A percentile compares a stretch with the other conserved stretches of the same genome.
These are phyloP conservation scores for Danio tinwini DNA, from an alignment of 2,797 vertebrate genomes.

Conservation along the genomic window DNA sequence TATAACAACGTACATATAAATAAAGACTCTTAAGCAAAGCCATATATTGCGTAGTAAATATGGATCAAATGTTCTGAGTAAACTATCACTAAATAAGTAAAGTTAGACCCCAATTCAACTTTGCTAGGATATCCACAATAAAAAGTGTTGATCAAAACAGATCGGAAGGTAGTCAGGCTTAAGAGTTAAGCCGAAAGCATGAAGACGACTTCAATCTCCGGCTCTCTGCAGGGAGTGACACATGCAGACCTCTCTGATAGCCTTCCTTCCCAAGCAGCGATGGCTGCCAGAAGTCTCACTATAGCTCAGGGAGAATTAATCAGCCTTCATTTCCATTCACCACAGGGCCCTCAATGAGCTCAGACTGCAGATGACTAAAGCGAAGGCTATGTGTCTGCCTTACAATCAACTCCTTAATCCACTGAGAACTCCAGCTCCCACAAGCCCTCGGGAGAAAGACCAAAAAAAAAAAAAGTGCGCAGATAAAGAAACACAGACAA, in stretches of 20 bases:
- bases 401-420: slow-evolving; percentile 67
- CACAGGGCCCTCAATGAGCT: slow-evolving; percentile 66
- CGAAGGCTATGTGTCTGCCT: slow-evolving; percentile 49
- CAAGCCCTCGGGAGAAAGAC: slow-evolving; percentile 43
- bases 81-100: neutral
- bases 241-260: slow-evolving; percentile 49
- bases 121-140: neutral
- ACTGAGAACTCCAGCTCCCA: slow-evolving; percentile 57
- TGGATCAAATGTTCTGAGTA: neutral
- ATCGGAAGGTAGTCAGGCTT: slow-evolving; percentile 28
- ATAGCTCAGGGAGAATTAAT: slow-evolving; percentile 71
- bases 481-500: slow-evolving; percentile 35
- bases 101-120: neutral
- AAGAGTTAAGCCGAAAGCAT: slow-evolving; percentile 21
- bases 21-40: neutral
- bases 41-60: neutral
- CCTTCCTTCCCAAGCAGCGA: slow-evolving; percentile 64
- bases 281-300: slow-evolving; percentile 61
- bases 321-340: slow-evolving; percentile 73
- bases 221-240: slow-evolving; percentile 47
- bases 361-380: slow-evolving; percentile 65
- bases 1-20: neutral
- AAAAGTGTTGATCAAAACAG: slow-evolving; percentile 39
- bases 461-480: slow-evolving; percentile 17
- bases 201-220: slow-evolving; percentile 41